phyloP scores from a whole-genome alignment of 2,113 vertebrate species.

The Equus przewalskii region DNA sequence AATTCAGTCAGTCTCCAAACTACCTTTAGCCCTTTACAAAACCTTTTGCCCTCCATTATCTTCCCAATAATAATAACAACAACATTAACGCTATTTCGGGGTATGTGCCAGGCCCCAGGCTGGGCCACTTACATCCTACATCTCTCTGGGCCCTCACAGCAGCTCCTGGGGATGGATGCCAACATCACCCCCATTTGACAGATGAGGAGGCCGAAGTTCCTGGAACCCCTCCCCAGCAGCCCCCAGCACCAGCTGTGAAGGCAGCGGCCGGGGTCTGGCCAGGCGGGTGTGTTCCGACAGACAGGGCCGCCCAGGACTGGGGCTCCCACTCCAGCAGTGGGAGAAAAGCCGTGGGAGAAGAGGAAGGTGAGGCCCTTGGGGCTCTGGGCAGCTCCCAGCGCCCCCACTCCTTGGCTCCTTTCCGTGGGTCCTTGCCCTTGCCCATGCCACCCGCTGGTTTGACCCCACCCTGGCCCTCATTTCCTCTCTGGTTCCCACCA shows the following conservation, averaged over 20 bases:
- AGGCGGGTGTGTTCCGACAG: no score
- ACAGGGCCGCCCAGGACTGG: not conserved
- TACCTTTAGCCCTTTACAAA: not conserved
- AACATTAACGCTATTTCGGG: not conserved
- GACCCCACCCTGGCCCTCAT: not conserved
- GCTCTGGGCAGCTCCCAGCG: not conserved
- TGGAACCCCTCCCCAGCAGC: not conserved
- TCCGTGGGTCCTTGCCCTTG: not conserved
- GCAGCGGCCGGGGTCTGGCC: no score
- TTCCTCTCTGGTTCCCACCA: not conserved
- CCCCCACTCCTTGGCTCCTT: not conserved
- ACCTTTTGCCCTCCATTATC: not conserved
- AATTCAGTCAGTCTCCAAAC: not conserved
- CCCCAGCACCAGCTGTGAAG: not conserved
- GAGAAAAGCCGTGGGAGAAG: not conserved
- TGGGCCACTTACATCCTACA: not conserved
- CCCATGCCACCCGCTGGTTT: no score
- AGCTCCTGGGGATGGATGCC: not conserved
- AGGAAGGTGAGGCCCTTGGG: fast-evolving
- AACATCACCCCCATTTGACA: not conserved
- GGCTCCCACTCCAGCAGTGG: not conserved
- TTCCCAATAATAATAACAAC: not conserved
- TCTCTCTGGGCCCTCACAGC: not conserved
- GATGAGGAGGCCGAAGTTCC: not conserved
- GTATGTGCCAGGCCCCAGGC: fast-evolving